phyloP scores from a whole-genome alignment of 2,797 vertebrate species.

The Limosa lapponica region DNA sequence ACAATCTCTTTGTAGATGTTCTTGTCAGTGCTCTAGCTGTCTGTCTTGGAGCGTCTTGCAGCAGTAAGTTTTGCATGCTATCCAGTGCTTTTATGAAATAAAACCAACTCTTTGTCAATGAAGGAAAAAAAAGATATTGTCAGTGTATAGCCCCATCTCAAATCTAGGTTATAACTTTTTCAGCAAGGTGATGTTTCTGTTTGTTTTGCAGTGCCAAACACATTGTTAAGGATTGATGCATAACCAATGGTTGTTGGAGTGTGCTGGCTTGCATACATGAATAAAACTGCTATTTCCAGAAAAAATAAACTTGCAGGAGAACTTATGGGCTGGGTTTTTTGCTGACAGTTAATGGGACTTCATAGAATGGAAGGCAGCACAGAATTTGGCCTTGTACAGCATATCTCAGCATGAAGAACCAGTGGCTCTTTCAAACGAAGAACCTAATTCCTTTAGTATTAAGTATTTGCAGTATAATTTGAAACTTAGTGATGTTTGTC shows the following conservation, averaged over 20 bases:
- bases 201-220: neutral
- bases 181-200: neutral
- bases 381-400: neutral
- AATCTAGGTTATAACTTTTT: neutral
- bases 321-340: neutral
- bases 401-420: neutral
- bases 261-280: neutral
- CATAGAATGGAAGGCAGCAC: neutral
- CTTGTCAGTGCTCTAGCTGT: neutral
- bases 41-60: neutral
- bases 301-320: slow-evolving; percentile 19
- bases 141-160: neutral
- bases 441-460: slow-evolving; percentile 56
- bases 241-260: neutral
- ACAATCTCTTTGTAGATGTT: neutral
- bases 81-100: neutral
- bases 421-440: slow-evolving; percentile 5
- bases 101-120: neutral
- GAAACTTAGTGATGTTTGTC: slow-evolving; percentile 18
- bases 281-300: neutral
- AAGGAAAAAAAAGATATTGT: neutral
- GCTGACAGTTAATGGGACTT: neutral
- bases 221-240: neutral
- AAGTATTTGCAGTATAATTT: slow-evolving; percentile 49
- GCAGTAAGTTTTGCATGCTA: neutral